These are phyloP conservation scores for Periparus ater DNA, from an alignment of 2,797 vertebrate genomes.

Conservation along the genomic window DNA sequence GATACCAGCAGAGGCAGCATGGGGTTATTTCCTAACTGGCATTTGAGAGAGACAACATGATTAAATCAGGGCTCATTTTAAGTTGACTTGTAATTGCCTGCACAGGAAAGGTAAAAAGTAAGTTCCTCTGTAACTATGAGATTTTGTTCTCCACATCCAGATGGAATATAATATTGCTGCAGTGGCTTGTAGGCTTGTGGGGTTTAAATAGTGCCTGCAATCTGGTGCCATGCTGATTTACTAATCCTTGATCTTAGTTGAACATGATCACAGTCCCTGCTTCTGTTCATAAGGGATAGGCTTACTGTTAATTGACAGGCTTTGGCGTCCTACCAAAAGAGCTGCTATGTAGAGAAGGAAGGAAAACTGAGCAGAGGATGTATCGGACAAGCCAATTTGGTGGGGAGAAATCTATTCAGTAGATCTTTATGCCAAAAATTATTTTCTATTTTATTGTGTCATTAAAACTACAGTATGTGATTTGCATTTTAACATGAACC, in stretches of 20 bases:
- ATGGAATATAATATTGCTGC: slow-evolving; percentile 65
- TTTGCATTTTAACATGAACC: slow-evolving; percentile 33
- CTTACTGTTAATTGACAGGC: slow-evolving; percentile 86
- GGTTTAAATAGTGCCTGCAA: slow-evolving; percentile 80
- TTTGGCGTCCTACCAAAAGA: slow-evolving; percentile 79
- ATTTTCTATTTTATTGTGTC: slow-evolving; percentile 35
- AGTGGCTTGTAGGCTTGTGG: slow-evolving; percentile 79
- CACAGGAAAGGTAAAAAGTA: slow-evolving; percentile 56
- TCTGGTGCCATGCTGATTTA: slow-evolving; percentile 81
- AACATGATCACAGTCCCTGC: slow-evolving; percentile 84
- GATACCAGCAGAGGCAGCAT: slow-evolving; percentile 2
- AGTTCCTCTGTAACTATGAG: slow-evolving; percentile 60
- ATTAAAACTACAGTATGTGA: not conserved
- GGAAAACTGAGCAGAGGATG: slow-evolving; percentile 67
- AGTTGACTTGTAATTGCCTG: slow-evolving; percentile 68
- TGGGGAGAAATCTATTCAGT: slow-evolving; percentile 7
- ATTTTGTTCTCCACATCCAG: slow-evolving; percentile 65
- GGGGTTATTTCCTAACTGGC: slow-evolving; percentile 25
- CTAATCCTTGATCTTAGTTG: slow-evolving; percentile 81
- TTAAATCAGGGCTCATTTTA: slow-evolving; percentile 68
- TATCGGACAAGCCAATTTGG: slow-evolving; percentile 30
- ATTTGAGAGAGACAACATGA: slow-evolving; percentile 53
- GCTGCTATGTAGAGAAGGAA: slow-evolving; percentile 71
- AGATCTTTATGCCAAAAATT: slow-evolving; percentile 38
- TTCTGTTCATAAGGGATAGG: slow-evolving; percentile 80